Conservation (phyloP, 2,888 invertebrate species). For the Rhagonycha lutea region DNA sequence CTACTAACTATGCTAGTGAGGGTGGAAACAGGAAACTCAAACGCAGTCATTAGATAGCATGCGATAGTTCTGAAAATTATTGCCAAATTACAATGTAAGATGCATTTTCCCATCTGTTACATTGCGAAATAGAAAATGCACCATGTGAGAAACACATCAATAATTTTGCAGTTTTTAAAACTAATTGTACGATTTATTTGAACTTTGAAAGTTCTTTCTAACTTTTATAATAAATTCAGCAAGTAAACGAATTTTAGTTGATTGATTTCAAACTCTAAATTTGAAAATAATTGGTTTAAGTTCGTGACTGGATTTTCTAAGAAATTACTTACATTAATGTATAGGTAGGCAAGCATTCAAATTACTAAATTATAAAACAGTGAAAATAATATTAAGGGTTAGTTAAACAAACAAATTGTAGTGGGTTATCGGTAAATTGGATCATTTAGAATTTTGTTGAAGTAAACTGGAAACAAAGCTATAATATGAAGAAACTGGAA, state of each 20-base stretch:
- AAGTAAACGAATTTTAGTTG: background rate
- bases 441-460: background rate
- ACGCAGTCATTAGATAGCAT: background rate
- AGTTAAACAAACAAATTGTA: background rate
- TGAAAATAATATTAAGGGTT: background rate
- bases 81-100: background rate
- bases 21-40: conserved; percentile 12
- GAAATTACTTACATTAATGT: background rate
- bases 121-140: background rate
- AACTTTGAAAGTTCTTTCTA: background rate
- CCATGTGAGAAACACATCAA: background rate
- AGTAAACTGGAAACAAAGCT: background rate
- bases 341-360: background rate
- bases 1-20: conserved; percentile 4
- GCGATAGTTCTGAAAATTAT: conserved; percentile 9
- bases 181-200: too few relatives aligned
- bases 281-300: background rate
- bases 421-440: background rate
- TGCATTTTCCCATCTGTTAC: background rate
- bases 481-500: background rate
- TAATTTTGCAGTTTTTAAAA: too few relatives aligned
- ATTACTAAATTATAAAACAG: background rate
- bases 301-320: background rate
- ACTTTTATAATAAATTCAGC: background rate
- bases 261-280: background rate